Conservation (phyloP, 2,113 vertebrate genomes). For the Barnardius zonarius region DNA sequence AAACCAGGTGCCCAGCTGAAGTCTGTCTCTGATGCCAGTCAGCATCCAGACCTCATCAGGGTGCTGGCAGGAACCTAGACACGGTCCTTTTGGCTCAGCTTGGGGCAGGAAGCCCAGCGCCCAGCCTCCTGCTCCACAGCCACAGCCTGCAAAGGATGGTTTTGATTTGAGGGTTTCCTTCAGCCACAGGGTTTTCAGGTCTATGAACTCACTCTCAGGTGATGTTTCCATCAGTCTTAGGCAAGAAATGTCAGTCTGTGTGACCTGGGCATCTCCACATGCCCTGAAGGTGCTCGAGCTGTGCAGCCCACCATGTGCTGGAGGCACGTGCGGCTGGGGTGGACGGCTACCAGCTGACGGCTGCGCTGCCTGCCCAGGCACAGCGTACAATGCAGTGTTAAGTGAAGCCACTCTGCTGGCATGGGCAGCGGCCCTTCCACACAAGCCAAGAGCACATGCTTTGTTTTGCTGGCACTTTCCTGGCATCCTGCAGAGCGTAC, state of each 20-base stretch:
- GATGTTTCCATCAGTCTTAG: fast-evolving
- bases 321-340: fast-evolving
- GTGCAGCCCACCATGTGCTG: not conserved
- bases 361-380: not conserved
- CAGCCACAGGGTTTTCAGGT: not conserved
- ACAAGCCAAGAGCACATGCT: not conserved
- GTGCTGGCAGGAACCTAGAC: not conserved
- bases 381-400: not conserved
- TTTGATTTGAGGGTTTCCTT: not conserved
- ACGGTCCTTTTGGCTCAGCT: not conserved
- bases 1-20: not conserved
- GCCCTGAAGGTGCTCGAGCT: not conserved
- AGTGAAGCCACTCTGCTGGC: not conserved
- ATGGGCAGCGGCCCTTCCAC: not conserved
- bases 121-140: not conserved
- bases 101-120: fast-evolving
- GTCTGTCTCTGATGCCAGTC: not conserved
- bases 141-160: too few species aligned
- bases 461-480: not conserved
- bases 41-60: not conserved
- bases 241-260: fast-evolving
- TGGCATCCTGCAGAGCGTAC: not conserved
- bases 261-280: not conserved
- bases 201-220: not conserved
- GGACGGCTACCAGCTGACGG: not conserved